Conservation (phyloP, 2,888 invertebrate species). For the Cephus runcator region DNA sequence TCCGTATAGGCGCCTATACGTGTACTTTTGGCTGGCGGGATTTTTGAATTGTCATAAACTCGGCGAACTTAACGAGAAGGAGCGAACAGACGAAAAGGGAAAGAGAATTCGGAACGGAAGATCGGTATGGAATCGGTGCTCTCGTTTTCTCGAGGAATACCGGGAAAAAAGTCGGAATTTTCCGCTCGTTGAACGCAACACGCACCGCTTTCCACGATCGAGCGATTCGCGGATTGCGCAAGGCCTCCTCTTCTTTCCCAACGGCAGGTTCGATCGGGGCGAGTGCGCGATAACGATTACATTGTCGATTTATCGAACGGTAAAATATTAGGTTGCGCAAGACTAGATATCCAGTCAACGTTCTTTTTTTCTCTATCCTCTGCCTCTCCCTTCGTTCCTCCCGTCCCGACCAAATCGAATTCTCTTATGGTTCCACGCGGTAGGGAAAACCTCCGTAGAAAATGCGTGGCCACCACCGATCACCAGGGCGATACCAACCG, state of each 20-base stretch:
- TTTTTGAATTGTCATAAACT: neutral
- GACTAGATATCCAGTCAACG: neutral
- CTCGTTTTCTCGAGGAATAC: neutral
- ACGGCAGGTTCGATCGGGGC: constrained; percentile 34
- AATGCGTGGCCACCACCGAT: neutral
- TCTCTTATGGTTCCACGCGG: neutral
- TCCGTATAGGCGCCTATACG: neutral
- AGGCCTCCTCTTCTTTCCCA: constrained; percentile 44
- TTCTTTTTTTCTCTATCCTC: neutral
- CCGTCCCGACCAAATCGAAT: neutral
- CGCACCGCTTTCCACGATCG: constrained; percentile 54
- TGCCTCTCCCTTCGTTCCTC: neutral
- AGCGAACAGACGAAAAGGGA: constrained; percentile 11
- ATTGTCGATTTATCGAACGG: constrained; percentile 29
- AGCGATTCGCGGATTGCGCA: constrained; percentile 53
- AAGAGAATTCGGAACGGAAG: constrained; percentile 3
- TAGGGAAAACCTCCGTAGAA: neutral
- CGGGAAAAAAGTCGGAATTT: constrained; percentile 36
- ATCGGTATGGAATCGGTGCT: neutral
- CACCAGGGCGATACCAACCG: neutral
- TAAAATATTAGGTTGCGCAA: constrained; percentile 2
- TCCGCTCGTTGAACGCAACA: constrained; percentile 58
- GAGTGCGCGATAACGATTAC: constrained; percentile 41
- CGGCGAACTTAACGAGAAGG: constrained; percentile 7
- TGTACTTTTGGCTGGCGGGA: neutral